phyloP scores from a whole-genome alignment of 2,113 vertebrate genomes.

The Tetrax tetrax region DNA sequence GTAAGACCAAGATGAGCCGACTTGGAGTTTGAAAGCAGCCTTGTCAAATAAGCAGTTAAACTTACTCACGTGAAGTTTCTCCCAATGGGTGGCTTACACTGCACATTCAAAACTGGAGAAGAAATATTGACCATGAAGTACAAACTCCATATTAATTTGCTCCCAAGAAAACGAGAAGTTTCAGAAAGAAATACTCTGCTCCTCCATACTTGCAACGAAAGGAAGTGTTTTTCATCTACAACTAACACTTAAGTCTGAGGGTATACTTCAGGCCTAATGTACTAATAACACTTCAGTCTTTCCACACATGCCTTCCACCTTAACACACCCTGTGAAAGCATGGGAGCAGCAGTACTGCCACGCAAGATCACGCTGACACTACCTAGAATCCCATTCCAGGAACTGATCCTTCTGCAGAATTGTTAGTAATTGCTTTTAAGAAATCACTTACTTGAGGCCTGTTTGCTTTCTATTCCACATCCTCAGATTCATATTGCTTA shows the following conservation, averaged over 20 bases:
- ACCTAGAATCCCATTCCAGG: neutral
- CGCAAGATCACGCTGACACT: neutral
- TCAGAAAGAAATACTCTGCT: neutral
- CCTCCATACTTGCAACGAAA: neutral
- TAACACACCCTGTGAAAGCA: neutral
- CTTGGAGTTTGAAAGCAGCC: neutral
- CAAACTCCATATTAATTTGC: neutral
- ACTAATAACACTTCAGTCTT: neutral
- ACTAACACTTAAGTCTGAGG: neutral
- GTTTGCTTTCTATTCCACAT: neutral
- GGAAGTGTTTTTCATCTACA: neutral
- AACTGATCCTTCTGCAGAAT: neutral
- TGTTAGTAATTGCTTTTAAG: neutral
- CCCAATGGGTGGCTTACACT: neutral
- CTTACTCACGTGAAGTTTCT: neutral
- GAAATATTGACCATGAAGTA: fast-evolving
- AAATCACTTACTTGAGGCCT: neutral
- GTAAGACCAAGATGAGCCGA: neutral
- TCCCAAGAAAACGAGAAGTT: neutral
- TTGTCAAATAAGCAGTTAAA: neutral
- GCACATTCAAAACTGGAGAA: neutral
- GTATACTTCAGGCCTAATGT: neutral
- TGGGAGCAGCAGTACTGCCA: neutral
- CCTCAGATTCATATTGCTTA: neutral
- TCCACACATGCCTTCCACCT: neutral